Evolutionary conservation across 53 echinoderm and acorn worm genomes (phyloP), one percentile per base, ranked within the genome.

Genomic region (Echinometra lucunter): DNA sequence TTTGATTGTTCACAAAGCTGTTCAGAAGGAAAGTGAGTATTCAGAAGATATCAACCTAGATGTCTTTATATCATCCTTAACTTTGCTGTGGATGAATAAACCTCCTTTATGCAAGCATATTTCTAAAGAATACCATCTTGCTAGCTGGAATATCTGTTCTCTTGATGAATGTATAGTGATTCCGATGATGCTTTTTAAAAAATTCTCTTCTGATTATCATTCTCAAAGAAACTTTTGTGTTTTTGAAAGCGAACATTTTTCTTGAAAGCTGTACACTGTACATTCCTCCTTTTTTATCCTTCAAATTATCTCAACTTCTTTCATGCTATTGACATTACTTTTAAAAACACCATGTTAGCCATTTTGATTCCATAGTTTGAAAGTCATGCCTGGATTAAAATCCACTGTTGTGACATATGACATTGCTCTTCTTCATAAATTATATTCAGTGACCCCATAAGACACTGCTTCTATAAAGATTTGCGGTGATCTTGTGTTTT

Each of bases 1-100:
- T 55, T 88, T 53, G 30, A 55, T 30, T 53, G 17, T 88, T 15
- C 11, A 9, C n/a, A 35, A 55, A 88, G 88, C 88, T 37, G 37
- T 60, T 90, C 63, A 35, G 9, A 58, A 90, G 90, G 40, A 90
- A 58, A 38, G 35, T 40, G 63, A 90, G 90, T 90, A 90, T 63
- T 30, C 18, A 88, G 34, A 6, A 53, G 17, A 32, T 56, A 28
- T 32, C 12, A 9, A 12, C 10, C 25, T 5, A 44, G 6, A 83
- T 83, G 44, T 44, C 47, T 55, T 63, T 83, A 25, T 81, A 38
- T 83, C 2, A 9, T 55, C 30, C 17, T 19, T 78, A 42, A 30
- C 21, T 42, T 78, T 78, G 42, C 78, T 10, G 85, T 27, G 81
- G 6, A 49, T 47, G 6, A 49, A 85, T 81, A 42, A 21, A 44